phyloP scores from a whole-genome alignment of 2,113 vertebrate genomes.

The Notechis scutatus region DNA sequence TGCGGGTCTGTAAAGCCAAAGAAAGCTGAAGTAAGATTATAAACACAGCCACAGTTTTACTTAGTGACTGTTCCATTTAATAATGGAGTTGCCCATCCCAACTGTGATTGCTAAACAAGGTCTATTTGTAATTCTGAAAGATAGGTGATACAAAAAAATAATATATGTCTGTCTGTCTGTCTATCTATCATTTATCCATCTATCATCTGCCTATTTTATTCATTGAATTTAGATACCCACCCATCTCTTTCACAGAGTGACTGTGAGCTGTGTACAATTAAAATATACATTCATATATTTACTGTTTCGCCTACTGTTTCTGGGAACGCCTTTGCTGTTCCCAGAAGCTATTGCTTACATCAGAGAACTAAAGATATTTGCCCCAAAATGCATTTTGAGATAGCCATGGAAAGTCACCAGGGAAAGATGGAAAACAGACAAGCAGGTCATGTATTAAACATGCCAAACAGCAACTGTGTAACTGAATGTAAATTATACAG shows the following conservation, averaged over 20 bases:
- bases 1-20: background rate
- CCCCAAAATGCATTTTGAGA: background rate
- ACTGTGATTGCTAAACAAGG: background rate
- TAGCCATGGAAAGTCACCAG: background rate
- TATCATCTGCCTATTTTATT: too few species aligned
- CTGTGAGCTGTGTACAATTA: background rate
- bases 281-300: background rate
- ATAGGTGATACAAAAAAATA: background rate
- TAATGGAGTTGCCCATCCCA: background rate
- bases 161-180: too few species aligned
- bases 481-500: background rate
- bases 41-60: background rate
- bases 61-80: background rate
- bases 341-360: background rate
- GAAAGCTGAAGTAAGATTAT: background rate
- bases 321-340: too few species aligned
- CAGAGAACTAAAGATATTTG: background rate
- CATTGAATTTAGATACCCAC: too few species aligned
- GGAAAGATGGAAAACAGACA: background rate
- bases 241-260: background rate
- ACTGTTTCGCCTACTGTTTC: background rate
- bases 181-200: too few species aligned
- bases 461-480: background rate
- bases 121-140: background rate
- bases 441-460: background rate